Base-by-base conservation (phyloP, 2,797 vertebrate genomes). In the Sebastes kiyomatsui region DNA sequence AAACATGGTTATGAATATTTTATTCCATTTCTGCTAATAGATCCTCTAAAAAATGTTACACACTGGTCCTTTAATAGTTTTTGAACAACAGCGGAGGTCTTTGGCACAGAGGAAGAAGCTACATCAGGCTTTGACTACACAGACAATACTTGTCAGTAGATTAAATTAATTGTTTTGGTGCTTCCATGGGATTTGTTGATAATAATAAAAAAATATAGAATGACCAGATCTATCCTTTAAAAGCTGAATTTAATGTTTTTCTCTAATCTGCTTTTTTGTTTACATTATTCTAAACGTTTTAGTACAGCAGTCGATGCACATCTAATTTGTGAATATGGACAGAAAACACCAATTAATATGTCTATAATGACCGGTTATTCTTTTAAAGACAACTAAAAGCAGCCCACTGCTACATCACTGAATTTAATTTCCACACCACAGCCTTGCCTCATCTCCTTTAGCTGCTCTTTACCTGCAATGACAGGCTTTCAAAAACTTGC, bases 401-500 rank as follows among this genome's bases (percentile, higher is more conserved):
- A 25, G 10, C 28, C 28, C 13, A 10, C n/a, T 42, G 12, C 20
- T 56, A 18, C 28, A 65, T 65, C 16, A 12, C 12, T 55, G 20
- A 62, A 46, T 74, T 65, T 4, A n/a, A 64, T 72, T 60, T 58
- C 56, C 58, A 72, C n/a, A 55, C 20, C 25, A 18, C 33, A 52
- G n/a, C 18, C 7, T 20, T 59, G n/a, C 5, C 28, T 70, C 20
- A 58, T 52, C 71, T 78, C 23, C 62, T 70, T 38, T 2, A 78
- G 9, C 49, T 62, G 71, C 67, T 67, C 27, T 49, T 83, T 13
- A 75, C 27, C 52, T 83, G 46, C 54, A 64, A 77, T 79, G 46
- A 64, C 10, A 81, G 20, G 28, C 33, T 68, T 82, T 62, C 7
- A 61, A 49, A 55, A 72, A 58, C 9, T 25, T 38, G 33, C 25